Conservation (phyloP, 1,140 invertebrate species). For the Drosophila ficusphila region DNA sequence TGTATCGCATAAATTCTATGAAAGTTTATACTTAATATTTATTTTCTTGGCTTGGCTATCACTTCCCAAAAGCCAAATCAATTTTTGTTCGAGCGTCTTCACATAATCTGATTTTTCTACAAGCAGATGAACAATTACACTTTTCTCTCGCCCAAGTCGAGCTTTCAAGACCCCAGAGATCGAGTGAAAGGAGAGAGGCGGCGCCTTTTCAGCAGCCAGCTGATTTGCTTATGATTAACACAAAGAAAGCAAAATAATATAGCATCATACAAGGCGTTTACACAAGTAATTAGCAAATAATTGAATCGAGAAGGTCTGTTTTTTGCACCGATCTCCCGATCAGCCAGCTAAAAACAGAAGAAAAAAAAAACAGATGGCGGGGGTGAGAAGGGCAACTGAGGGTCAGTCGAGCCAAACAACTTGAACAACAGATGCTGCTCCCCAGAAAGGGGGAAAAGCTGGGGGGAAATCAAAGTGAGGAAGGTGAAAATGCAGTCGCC, state of each 20-base stretch:
- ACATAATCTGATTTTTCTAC: too few species aligned
- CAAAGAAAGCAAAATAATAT: conserved; percentile 16
- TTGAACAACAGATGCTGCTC: not conserved
- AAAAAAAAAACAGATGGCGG: conserved; percentile 37
- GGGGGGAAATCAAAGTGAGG: conserved; percentile 3
- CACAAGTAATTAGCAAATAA: conserved; percentile 55
- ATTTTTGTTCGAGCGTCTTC: too few species aligned
- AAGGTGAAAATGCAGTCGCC: conserved; percentile 14
- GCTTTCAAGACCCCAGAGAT: not conserved
- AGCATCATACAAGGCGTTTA: conserved; percentile 14
- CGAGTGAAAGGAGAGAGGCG: conserved; percentile 20
- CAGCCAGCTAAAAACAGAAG: too few species aligned
- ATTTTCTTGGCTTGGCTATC: too few species aligned
- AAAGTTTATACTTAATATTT: too few species aligned
- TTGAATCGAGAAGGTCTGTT: conserved; percentile 30
- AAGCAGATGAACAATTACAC: conserved; percentile 5
- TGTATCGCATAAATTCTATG: too few species aligned
- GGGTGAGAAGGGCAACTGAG: conserved; percentile 5
- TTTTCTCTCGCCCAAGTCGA: not conserved
- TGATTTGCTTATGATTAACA: conserved; percentile 52
- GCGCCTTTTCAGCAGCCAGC: conserved; percentile 18
- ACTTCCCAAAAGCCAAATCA: too few species aligned
- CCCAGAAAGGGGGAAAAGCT: not conserved
- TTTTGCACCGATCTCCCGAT: conserved; percentile 4
- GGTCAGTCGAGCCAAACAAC: not conserved